Evolutionary conservation across 53 echinoderm and acorn worm genomes (phyloP).

Genomic region (Holothuria scabra): DNA sequence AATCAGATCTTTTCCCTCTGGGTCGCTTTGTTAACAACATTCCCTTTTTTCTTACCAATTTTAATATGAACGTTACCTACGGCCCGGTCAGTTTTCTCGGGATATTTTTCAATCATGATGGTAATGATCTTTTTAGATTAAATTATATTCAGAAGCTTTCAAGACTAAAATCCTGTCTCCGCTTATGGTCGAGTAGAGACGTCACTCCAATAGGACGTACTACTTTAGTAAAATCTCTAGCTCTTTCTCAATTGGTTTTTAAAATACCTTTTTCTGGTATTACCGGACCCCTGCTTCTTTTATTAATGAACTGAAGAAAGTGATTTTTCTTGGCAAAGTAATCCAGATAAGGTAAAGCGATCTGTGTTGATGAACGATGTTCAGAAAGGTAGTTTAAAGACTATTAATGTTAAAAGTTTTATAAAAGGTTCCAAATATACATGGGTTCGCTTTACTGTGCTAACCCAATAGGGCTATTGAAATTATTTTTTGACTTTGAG

Average conservation of each 20-base stretch:
- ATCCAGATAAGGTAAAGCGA: background rate
- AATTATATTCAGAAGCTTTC: too few relatives aligned
- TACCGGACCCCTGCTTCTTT: background rate
- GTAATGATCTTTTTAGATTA: too few relatives aligned
- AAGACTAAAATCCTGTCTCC: too few relatives aligned
- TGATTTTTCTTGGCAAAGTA: background rate
- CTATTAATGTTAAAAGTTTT: background rate
- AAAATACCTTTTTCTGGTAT: background rate
- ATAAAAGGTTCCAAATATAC: background rate
- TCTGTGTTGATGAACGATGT: background rate
- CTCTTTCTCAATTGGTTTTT: slow-evolving; percentile 16
- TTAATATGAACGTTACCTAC: too few relatives aligned
- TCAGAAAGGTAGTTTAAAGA: background rate
- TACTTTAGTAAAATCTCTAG: background rate
- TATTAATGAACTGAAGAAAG: background rate
- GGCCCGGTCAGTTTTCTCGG: too few relatives aligned
- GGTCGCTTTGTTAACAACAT: too few relatives aligned
- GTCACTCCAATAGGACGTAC: background rate
- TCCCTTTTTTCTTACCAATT: too few relatives aligned
- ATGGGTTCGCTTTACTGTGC: too few relatives aligned
- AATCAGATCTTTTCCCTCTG: too few relatives aligned
- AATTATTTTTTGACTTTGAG: too few relatives aligned
- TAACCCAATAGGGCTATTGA: too few relatives aligned
- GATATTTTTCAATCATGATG: too few relatives aligned
- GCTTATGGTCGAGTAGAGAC: background rate